These are phyloP conservation scores for Papilio helenus DNA, from an alignment of 1,140 invertebrate species.

Conservation along the genomic window DNA sequence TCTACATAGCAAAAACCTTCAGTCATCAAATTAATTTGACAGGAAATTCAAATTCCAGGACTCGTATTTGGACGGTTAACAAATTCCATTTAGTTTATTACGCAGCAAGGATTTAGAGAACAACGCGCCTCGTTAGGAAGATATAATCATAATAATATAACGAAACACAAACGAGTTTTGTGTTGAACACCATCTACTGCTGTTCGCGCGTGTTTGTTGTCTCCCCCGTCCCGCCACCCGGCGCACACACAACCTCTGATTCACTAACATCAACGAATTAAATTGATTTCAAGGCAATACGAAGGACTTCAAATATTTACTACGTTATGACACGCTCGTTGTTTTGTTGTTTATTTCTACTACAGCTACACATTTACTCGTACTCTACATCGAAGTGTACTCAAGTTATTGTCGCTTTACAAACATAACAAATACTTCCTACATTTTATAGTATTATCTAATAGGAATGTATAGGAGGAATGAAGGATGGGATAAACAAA, in stretches of 20 bases:
- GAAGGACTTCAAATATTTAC: constrained; percentile 34
- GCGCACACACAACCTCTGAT: not conserved
- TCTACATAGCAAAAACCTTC: not conserved
- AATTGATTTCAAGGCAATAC: constrained; percentile 12
- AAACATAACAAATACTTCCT: not conserved
- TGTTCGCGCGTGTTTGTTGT: constrained; percentile 14
- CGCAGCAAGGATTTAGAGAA: constrained; percentile 10
- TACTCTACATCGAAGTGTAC: not conserved
- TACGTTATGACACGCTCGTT: constrained; percentile 16
- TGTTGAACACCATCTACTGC: constrained; percentile 19
- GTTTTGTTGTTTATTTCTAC: not conserved
- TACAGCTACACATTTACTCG: not conserved
- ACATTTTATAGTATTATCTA: not conserved
- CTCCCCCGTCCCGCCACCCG: not conserved
- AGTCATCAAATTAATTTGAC: not conserved
- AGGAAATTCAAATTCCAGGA: not conserved
- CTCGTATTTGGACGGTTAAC: not conserved
- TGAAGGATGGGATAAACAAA: constrained; percentile 9
- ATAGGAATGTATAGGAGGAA: not conserved
- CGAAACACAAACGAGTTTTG: constrained; percentile 34
- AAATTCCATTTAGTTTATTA: not conserved
- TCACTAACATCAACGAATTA: not conserved
- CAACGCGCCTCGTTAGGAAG: constrained; percentile 23
- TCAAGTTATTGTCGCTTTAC: not conserved
- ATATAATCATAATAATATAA: constrained; percentile 35